Evolutionary conservation across 2,888 invertebrate species (phyloP).

Genomic region (Tetragnatha montana): DNA sequence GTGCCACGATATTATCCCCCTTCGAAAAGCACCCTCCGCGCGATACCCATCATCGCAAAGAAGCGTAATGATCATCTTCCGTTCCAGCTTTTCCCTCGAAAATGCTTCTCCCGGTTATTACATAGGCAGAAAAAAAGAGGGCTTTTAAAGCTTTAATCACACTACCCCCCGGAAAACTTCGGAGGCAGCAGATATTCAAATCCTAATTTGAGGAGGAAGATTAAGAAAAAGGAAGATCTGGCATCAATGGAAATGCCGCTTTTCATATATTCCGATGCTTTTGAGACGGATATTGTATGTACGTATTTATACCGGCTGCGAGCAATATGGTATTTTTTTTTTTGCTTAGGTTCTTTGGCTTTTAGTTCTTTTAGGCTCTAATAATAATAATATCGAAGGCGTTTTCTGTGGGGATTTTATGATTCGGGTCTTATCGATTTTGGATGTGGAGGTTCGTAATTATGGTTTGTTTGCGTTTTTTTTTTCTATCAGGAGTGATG

Average conservation of each 20-base stretch:
- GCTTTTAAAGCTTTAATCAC: slow-evolving; percentile 35
- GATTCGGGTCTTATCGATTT: background rate
- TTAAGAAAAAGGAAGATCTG: background rate
- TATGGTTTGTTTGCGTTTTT: background rate
- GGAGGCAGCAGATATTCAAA: slow-evolving; percentile 8
- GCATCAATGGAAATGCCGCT: slow-evolving; percentile 35
- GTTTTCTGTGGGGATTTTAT: background rate
- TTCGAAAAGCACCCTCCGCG: too few relatives aligned
- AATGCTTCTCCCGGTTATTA: background rate
- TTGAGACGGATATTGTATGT: slow-evolving; percentile 27
- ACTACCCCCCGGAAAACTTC: slow-evolving; percentile 4
- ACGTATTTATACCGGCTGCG: background rate
- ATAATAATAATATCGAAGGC: slow-evolving; percentile 9
- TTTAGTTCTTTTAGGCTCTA: background rate
- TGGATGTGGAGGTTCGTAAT: background rate
- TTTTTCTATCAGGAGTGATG: background rate
- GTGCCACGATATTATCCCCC: too few relatives aligned
- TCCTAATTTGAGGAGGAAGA: slow-evolving; percentile 27
- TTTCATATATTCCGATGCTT: background rate
- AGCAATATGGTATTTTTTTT: background rate
- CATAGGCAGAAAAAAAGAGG: background rate
- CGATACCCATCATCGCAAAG: too few relatives aligned
- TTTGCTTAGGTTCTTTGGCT: background rate
- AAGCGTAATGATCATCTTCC: background rate
- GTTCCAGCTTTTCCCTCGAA: background rate